These are phyloP conservation scores for Rhynchophorus ferrugineus DNA, from an alignment of 1,140 invertebrate species.

Conservation along the genomic window DNA sequence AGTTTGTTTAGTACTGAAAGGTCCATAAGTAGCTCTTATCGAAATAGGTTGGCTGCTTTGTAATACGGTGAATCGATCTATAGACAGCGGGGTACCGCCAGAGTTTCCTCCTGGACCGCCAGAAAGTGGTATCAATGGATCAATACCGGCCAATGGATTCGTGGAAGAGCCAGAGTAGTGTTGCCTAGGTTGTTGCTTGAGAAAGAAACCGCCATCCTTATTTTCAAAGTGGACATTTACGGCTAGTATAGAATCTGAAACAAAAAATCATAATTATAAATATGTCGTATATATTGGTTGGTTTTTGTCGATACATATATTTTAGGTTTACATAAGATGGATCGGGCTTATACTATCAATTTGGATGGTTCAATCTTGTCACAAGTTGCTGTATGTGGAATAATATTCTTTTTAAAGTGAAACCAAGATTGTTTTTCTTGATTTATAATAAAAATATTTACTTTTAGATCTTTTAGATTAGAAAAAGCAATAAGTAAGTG, in stretches of 20 bases:
- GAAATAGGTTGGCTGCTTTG: constrained; percentile 80
- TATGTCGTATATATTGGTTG: not conserved
- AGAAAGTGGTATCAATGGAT: constrained; percentile 35
- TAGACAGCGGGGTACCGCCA: constrained; percentile 54
- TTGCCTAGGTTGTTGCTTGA: constrained; percentile 67
- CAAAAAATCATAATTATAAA: constrained; percentile 11
- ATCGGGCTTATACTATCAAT: too few species aligned
- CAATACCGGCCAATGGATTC: constrained; percentile 33
- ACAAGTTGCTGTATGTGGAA: too few species aligned
- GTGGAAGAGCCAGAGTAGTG: constrained; percentile 39
- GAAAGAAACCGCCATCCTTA: constrained; percentile 81
- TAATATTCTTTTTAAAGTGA: too few species aligned
- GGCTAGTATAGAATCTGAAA: constrained; percentile 41
- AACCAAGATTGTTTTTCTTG: too few species aligned
- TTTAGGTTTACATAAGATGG: too few species aligned
- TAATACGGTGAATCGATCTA: constrained; percentile 80
- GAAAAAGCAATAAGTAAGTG: too few species aligned
- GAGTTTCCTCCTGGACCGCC: constrained; percentile 29
- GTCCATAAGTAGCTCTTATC: constrained; percentile 81
- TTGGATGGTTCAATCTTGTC: too few species aligned
- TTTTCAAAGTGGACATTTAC: constrained; percentile 86
- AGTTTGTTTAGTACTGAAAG: constrained; percentile 87
- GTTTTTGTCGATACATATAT: too few species aligned
- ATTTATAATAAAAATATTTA: too few species aligned
- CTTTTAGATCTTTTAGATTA: too few species aligned